These are phyloP conservation scores for Apus apus DNA, from an alignment of 2,113 vertebrate species.

Conservation along the genomic window DNA sequence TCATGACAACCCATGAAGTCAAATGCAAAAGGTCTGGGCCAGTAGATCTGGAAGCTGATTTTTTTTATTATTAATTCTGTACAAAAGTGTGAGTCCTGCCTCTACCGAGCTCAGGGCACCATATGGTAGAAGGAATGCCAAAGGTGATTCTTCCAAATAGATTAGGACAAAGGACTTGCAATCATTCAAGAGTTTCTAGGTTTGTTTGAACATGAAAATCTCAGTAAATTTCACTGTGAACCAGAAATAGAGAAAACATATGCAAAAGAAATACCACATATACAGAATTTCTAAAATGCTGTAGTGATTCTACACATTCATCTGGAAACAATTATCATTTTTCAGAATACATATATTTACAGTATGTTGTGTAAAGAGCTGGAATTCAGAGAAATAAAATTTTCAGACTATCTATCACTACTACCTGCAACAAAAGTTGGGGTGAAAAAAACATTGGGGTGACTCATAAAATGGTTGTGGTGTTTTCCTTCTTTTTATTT, in stretches of 20 bases:
- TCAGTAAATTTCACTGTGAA: background rate
- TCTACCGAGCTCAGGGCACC: background rate
- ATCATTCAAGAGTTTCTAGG: background rate
- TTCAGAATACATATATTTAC: background rate
- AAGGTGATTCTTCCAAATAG: background rate
- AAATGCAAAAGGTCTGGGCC: background rate
- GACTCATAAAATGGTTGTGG: background rate
- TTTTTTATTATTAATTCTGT: background rate
- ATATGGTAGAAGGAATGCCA: background rate
- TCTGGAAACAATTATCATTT: background rate
- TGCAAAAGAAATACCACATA: background rate
- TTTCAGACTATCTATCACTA: background rate
- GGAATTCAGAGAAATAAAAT: background rate
- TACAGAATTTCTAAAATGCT: background rate
- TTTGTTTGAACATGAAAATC: background rate
- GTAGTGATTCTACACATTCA: background rate
- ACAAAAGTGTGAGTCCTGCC: accelerated
- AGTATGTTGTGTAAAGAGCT: background rate
- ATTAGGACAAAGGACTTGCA: background rate
- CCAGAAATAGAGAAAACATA: background rate
- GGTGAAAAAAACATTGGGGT: background rate
- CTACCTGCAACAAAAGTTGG: background rate
- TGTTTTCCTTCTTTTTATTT: background rate
- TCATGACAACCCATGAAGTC: background rate
- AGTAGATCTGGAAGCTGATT: background rate